These are phyloP conservation scores for Telenomus remus DNA, from an alignment of 1,140 invertebrate genomes.

Conservation along the genomic window DNA sequence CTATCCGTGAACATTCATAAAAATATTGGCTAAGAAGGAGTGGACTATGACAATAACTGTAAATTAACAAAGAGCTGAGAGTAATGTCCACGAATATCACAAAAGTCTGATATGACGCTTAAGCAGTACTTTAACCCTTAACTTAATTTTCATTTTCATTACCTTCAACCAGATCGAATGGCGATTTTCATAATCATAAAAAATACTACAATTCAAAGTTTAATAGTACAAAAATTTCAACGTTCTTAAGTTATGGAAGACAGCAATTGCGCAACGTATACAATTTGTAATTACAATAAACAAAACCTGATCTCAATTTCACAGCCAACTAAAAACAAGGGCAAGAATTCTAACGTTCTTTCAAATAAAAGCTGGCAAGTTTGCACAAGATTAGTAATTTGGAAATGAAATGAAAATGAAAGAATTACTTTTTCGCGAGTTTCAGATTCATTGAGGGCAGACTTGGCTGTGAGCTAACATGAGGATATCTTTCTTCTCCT, in stretches of 20 bases:
- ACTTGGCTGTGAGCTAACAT: slow-evolving; percentile 90
- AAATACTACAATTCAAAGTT: no score
- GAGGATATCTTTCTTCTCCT: slow-evolving; percentile 96
- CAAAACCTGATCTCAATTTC: no score
- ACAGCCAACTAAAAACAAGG: no score
- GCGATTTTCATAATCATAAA: no score
- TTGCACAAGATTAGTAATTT: no score
- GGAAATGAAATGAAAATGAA: neutral
- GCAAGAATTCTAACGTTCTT: no score
- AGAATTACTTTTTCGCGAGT: slow-evolving; percentile 1
- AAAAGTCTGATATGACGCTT: slow-evolving; percentile 24
- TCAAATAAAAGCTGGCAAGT: no score
- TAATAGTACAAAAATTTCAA: no score
- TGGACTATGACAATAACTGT: slow-evolving; percentile 36
- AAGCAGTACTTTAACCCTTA: slow-evolving; percentile 26
- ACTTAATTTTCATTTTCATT: no score
- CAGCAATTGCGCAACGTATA: no score
- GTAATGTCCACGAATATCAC: slow-evolving; percentile 50
- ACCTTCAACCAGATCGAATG: no score
- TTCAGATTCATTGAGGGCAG: slow-evolving; percentile 66
- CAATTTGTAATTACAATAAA: no score
- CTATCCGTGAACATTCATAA: slow-evolving; percentile 25
- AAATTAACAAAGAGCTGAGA: slow-evolving; percentile 29
- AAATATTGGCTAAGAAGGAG: slow-evolving; percentile 6
- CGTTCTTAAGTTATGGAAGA: slow-evolving; percentile 25